Evolutionary conservation across 2,797 vertebrate genomes (phyloP), one percentile per base, ranked within the genome.

Genomic region (Oceanodroma leucorhoa): DNA sequence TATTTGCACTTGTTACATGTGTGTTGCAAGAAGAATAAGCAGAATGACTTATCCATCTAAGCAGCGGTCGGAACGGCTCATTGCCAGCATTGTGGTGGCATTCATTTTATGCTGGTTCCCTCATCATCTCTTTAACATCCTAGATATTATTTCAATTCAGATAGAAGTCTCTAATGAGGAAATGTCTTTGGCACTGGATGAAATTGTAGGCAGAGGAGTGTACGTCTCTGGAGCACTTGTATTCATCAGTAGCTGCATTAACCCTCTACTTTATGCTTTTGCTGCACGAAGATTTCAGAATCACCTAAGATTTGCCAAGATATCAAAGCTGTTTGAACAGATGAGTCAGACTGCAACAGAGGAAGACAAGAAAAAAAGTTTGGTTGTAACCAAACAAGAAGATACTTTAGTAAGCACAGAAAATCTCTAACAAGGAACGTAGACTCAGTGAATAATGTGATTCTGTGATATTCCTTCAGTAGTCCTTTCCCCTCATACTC

Each of bases 81-180:
- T 99, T n/a, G 87, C 97, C 89, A 98, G 98, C 1, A 26, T 99
- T 3, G 98, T 99, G 75, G 89, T 98, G 9, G 96, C 97, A 1
- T 99, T 99, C 80, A 96, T 97, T 38, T 71, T 99, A 26, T 99
- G 98, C 82, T 99, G 98, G 98, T 98, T 98, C 5, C 99, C 99
- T 19, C 98, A 99, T 87, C 99, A 99, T 55, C 64, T 98, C 11
- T 98, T 97, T 54, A 99, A 99, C 62, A 15, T 98, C 64, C 93
- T 99, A 17, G 98, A 98, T 2, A 76, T 99, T 40, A 75, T 98
- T 89, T 90, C 93, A 16, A 53, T 98, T 60, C 94, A 97, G 75
- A 93, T 80, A 16, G 45, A 97, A 9, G 14, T 45, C 9, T 94
- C 96, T 13, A 55, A 90, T 12, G 5, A 57, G 1, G 38, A 96